Conservation (phyloP, 1,140 invertebrate genomes). For the Leptinotarsa texana region DNA sequence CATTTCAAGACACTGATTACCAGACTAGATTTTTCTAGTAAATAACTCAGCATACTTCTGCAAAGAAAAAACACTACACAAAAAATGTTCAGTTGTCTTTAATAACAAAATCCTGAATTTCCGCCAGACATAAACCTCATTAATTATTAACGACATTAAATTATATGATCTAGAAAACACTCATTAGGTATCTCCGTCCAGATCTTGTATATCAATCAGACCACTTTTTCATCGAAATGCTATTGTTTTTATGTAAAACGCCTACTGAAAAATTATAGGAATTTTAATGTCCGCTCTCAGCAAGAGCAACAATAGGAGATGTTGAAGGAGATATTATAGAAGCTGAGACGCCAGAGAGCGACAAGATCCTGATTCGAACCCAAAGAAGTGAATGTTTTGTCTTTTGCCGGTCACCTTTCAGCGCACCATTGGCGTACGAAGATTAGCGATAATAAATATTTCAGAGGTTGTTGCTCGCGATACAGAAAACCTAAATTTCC, state of each 20-base stretch:
- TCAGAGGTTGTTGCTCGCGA: no score
- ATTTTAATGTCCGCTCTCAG: slow-evolving; percentile 3
- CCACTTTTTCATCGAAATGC: slow-evolving; percentile 3
- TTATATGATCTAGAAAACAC: background rate
- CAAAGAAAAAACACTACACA: no score
- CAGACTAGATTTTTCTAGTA: no score
- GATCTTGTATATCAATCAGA: background rate
- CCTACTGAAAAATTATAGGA: background rate
- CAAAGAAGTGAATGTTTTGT: slow-evolving; percentile 22
- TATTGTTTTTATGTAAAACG: slow-evolving; percentile 8
- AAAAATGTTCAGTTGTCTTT: no score
- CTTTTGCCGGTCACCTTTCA: slow-evolving; percentile 21
- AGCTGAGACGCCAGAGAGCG: slow-evolving; percentile 2
- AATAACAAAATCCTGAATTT: no score
- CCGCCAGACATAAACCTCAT: no score
- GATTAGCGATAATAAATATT: no score
- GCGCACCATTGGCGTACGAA: slow-evolving; percentile 21
- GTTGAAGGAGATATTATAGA: slow-evolving; percentile 1
- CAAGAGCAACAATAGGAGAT: slow-evolving; percentile 5
- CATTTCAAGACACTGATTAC: no score
- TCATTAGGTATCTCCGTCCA: background rate
- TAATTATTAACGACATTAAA: background rate
- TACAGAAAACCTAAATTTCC: no score
- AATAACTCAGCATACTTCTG: no score
- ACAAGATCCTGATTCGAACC: slow-evolving; percentile 20